These are phyloP conservation scores for Enteromius afrohamiltoni DNA, from an alignment of 2,797 vertebrate species.

Conservation along the genomic window DNA sequence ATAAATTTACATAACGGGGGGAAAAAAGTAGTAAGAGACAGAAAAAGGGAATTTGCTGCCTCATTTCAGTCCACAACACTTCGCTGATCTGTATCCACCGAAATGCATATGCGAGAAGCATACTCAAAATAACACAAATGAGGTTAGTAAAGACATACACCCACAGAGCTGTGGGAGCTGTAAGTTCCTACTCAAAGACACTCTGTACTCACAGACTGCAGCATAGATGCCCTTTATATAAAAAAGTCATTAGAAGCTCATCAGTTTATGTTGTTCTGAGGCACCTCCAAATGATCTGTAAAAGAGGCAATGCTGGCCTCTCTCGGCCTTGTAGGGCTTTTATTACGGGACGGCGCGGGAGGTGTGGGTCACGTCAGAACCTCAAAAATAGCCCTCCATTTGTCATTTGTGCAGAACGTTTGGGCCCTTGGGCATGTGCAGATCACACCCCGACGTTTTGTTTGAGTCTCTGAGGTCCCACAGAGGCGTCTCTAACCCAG, in stretches of 20 bases:
- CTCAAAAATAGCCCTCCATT: constrained; percentile 81
- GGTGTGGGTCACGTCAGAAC: constrained; percentile 67
- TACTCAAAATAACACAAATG: constrained; percentile 36
- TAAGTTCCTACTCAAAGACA: constrained; percentile 51
- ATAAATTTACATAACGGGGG: neutral
- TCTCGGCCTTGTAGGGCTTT: constrained; percentile 54
- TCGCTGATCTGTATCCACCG: neutral
- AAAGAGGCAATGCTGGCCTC: constrained; percentile 59
- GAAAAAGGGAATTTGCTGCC: neutral
- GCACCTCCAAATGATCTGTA: constrained; percentile 77
- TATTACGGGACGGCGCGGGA: constrained; percentile 60
- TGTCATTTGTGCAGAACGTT: constrained; percentile 71
- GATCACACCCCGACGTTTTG: constrained; percentile 68
- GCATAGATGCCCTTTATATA: constrained; percentile 72
- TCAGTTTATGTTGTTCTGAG: constrained; percentile 74
- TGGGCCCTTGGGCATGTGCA: constrained; percentile 65
- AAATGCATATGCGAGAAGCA: neutral
- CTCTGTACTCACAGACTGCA: constrained; percentile 58
- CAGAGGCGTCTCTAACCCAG: constrained; percentile 72
- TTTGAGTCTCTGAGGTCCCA: constrained; percentile 70
- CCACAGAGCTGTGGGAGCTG: constrained; percentile 19
- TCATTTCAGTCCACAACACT: neutral
- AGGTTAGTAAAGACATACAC: constrained; percentile 9
- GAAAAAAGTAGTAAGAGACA: neutral
- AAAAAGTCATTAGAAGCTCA: constrained; percentile 78